These are phyloP conservation scores for Exephanes ischioxanthus DNA, from an alignment of 2,888 invertebrate genomes.

Conservation along the genomic window DNA sequence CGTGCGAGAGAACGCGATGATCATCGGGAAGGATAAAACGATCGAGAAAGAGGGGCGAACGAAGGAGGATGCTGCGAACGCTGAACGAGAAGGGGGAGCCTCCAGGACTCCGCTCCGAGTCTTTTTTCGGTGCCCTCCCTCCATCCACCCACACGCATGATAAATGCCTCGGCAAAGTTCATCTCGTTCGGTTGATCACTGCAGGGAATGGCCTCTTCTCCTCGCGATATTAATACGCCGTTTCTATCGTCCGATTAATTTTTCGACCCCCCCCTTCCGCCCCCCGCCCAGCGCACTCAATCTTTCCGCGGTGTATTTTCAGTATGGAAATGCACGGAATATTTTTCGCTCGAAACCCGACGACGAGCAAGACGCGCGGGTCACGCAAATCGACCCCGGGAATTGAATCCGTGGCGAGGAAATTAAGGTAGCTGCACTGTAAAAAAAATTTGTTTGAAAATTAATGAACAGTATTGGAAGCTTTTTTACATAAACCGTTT, in stretches of 20 bases:
- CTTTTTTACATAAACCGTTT: too few species aligned
- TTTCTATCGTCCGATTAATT: conserved; percentile 47
- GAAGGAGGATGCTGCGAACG: conserved; percentile 39
- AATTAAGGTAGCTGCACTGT: too few species aligned
- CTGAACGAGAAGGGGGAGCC: conserved; percentile 32
- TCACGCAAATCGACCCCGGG: too few species aligned
- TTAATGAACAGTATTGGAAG: too few species aligned
- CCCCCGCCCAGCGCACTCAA: background rate
- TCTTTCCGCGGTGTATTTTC: background rate
- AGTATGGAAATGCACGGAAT: too few species aligned
- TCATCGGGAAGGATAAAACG: conserved; percentile 38
- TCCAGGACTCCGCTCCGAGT: conserved; percentile 35
- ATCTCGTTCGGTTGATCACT: conserved; percentile 64
- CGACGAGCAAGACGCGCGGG: too few species aligned
- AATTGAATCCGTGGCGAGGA: too few species aligned
- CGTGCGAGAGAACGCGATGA: conserved; percentile 29
- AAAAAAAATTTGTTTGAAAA: too few species aligned
- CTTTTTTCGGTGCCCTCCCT: conserved; percentile 67
- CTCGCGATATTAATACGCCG: conserved; percentile 42
- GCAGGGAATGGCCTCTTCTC: conserved; percentile 53
- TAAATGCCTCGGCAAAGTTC: conserved; percentile 69
- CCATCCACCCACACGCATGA: conserved; percentile 69
- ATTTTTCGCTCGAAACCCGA: too few species aligned
- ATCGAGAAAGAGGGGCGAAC: conserved; percentile 40
- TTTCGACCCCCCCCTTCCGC: background rate